phyloP scores from a whole-genome alignment of 2,888 invertebrate species.

The Neoscelio sp. region DNA sequence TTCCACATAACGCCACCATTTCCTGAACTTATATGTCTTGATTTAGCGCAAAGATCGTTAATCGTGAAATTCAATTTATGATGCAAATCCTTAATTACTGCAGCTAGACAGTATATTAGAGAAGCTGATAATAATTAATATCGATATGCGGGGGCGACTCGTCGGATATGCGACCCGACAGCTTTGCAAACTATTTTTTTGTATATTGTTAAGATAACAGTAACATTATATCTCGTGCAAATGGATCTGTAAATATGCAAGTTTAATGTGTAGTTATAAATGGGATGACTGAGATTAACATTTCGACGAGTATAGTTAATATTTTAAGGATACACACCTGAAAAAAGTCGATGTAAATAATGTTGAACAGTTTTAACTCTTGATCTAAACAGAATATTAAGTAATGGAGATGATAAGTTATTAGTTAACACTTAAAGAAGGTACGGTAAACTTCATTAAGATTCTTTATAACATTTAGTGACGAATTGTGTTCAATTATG shows the following conservation, averaged over 20 bases:
- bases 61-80: constrained; percentile 58
- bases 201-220: constrained; percentile 44
- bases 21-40: constrained; percentile 46
- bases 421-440: too few relatives aligned
- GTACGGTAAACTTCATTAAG: too few relatives aligned
- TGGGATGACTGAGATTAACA: constrained; percentile 22
- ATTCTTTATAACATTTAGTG: too few relatives aligned
- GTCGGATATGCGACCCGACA: constrained; percentile 42
- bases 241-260: constrained; percentile 39
- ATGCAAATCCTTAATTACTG: constrained; percentile 63
- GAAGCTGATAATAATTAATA: constrained; percentile 64
- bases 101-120: constrained; percentile 51
- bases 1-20: constrained; percentile 22
- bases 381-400: too few relatives aligned
- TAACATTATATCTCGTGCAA: constrained; percentile 37
- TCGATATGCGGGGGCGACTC: constrained; percentile 61
- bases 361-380: too few relatives aligned
- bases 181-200: constrained; percentile 46
- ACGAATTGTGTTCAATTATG: too few relatives aligned
- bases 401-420: too few relatives aligned
- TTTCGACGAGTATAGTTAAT: constrained; percentile 16
- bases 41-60: constrained; percentile 61
- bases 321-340: constrained; percentile 29
- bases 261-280: constrained; percentile 1
- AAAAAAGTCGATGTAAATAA: too few relatives aligned